phyloP scores from a whole-genome alignment of 2,113 vertebrate species.

The Onychorhynchus coronatus region DNA sequence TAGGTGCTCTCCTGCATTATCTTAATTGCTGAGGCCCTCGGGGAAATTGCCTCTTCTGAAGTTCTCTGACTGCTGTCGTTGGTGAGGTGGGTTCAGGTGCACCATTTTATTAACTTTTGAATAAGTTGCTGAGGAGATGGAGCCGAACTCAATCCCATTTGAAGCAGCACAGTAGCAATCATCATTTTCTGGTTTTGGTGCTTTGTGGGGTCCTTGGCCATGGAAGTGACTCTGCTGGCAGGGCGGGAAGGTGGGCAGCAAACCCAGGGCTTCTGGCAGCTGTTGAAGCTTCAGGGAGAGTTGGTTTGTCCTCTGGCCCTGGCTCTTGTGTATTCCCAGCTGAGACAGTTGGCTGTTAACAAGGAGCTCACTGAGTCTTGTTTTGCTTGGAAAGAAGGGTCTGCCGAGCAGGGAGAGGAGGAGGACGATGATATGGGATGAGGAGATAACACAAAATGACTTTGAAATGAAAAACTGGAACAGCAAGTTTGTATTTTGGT shows the following conservation, averaged over 20 bases:
- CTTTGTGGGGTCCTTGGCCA: not conserved
- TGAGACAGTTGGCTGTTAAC: accelerated
- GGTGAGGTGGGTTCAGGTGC: not conserved
- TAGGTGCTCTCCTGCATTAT: constrained; percentile 56
- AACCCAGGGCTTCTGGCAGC: not conserved
- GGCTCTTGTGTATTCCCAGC: accelerated
- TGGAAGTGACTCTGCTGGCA: not conserved
- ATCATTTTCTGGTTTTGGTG: accelerated
- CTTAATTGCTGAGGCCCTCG: constrained; percentile 65
- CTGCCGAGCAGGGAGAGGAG: too few species aligned
- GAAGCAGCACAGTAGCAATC: not conserved
- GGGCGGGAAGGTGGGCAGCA: not conserved
- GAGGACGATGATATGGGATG: accelerated
- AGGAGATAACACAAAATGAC: accelerated
- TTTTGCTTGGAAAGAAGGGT: too few species aligned
- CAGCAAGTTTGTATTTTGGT: not conserved
- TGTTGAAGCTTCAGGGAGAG: not conserved
- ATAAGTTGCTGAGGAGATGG: not conserved
- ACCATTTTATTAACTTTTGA: not conserved
- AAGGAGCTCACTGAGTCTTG: accelerated
- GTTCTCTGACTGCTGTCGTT: constrained; percentile 6
- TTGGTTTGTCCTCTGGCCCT: not conserved
- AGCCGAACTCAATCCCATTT: not conserved
- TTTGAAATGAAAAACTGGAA: not conserved
- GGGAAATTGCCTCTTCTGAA: constrained; percentile 59